Evolutionary conservation across 2,888 invertebrate genomes (phyloP).

Genomic region (Platyscelio sp.): DNA sequence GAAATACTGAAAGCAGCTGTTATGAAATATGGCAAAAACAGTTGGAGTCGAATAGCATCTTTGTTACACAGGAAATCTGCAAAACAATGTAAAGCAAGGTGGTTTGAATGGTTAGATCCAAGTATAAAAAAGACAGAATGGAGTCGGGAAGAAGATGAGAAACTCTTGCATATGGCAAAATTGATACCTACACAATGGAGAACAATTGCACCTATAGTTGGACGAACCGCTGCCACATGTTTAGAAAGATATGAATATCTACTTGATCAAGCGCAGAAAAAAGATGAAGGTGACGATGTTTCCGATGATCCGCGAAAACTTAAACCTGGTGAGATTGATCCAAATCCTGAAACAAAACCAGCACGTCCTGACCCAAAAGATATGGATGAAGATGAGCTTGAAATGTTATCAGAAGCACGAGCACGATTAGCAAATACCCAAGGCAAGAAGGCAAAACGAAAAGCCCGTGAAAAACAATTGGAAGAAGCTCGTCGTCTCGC

Average conservation of each 20-base stretch:
- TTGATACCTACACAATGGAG: conserved; percentile 99
- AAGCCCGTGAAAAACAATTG: conserved; percentile 98
- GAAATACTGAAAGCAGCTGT: conserved; percentile 99
- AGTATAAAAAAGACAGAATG: conserved; percentile 99
- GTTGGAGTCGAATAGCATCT: conserved; percentile 99
- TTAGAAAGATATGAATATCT: conserved; percentile 98
- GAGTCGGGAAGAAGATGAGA: conserved; percentile 99
- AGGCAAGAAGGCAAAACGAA: conserved; percentile 96
- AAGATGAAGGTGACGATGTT: conserved; percentile 96
- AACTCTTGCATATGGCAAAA: conserved; percentile 97
- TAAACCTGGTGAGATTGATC: conserved; percentile 99
- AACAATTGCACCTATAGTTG: conserved; percentile 99
- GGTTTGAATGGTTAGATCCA: conserved; percentile 99
- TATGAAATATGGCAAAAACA: conserved; percentile 99
- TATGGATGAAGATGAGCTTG: conserved; percentile 99
- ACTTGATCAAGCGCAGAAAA: conserved; percentile 98
- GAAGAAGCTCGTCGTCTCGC: conserved; percentile 98
- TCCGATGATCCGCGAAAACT: conserved; percentile 98
- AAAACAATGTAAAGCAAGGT: conserved; percentile 99
- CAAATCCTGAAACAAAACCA: conserved; percentile 99
- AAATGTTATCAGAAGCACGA: conserved; percentile 99
- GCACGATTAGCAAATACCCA: conserved; percentile 99
- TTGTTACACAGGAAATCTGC: conserved; percentile 98
- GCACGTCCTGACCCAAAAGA: conserved; percentile 99
- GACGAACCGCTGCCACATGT: conserved; percentile 99